phyloP scores from a whole-genome alignment of 2,797 vertebrate genomes.

The Coreius guichenoti region DNA sequence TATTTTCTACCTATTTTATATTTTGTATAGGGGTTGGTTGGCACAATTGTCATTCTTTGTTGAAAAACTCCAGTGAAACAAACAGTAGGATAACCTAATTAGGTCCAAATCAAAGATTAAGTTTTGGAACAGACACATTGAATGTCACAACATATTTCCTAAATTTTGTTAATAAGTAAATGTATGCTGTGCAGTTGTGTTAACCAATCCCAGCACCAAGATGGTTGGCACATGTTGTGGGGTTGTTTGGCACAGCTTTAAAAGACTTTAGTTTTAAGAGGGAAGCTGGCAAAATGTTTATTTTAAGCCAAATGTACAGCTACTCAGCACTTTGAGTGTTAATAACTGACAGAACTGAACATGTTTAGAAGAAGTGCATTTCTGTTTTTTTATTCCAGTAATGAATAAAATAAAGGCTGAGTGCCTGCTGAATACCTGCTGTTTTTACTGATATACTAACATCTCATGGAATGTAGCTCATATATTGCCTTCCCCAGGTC shows the following conservation, averaged over 20 bases:
- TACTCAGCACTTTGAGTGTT: neutral
- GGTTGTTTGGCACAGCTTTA: conserved; percentile 12
- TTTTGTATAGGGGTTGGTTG: neutral
- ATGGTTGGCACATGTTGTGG: neutral
- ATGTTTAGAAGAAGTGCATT: neutral
- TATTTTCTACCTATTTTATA: neutral
- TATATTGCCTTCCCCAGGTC: conserved; percentile 22
- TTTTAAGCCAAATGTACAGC: conserved; percentile 9
- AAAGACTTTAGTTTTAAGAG: neutral
- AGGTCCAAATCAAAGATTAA: neutral
- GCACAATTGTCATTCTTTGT: neutral
- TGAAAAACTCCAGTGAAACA: neutral
- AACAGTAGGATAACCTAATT: neutral
- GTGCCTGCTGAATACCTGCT: conserved; percentile 2
- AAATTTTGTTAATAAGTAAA: conserved; percentile 4
- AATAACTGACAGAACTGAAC: neutral
- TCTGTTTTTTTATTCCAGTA: neutral
- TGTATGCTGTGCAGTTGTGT: conserved; percentile 9
- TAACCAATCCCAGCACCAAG: neutral
- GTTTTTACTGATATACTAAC: conserved; percentile 21
- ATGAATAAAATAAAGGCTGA: conserved; percentile 14
- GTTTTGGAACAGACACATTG: neutral
- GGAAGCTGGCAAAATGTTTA: conserved; percentile 8
- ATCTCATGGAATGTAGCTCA: conserved; percentile 25
- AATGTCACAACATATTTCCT: neutral